Evolutionary conservation across 35 echinoderm and acorn worm genomes (phyloP), one percentile per base, ranked within the genome.

Genomic region (Stichopus chloronotus): DNA sequence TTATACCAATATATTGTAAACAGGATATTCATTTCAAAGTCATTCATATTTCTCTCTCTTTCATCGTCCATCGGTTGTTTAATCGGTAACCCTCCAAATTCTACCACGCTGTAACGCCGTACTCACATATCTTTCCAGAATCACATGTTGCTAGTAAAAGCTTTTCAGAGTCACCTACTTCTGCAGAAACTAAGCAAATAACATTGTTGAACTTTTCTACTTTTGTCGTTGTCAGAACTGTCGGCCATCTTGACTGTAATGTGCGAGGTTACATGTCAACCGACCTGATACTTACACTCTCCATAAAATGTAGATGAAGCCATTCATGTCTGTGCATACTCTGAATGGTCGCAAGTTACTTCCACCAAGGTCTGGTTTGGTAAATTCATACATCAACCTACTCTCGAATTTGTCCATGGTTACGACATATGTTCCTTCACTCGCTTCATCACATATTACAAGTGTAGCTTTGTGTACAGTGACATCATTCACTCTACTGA

Each of bases 321-420:
- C 81, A n/a, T 23, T 12, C 16, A 4, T 54, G 55, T 84, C 81
- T 84, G 81, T 84, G 14, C 81, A 84, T n/a, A 84, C 81, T 57
- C 55, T 57, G 8, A 84, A n/a, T n/a, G 55, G 81, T 19, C 2
- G 17, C 5, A 8, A 58, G 4, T 81, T 12, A 81, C n/a, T 17
- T 52, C 55, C 81, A 5, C 21, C 2, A 11, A 84, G 8, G 21
- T 84, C 23, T 5, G 81, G 81, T 84, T 84, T 84, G 0, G 57
- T 57, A 55, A 58, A 84, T 84, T 84, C 55, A 57, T 22, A 55
- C 14, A 84, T 21, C 55, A 84, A 5, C 14, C 5, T 57, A 58
- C 54, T 84, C 55, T 58, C 55, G n/a, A 53, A 57, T 58, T 13
- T 55, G 7, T 84, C 53, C 7, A 2, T 84, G 12, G 52, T 84